These are phyloP conservation scores for Esperia sulphurella DNA, from an alignment of 2,888 invertebrate genomes.

Conservation along the genomic window DNA sequence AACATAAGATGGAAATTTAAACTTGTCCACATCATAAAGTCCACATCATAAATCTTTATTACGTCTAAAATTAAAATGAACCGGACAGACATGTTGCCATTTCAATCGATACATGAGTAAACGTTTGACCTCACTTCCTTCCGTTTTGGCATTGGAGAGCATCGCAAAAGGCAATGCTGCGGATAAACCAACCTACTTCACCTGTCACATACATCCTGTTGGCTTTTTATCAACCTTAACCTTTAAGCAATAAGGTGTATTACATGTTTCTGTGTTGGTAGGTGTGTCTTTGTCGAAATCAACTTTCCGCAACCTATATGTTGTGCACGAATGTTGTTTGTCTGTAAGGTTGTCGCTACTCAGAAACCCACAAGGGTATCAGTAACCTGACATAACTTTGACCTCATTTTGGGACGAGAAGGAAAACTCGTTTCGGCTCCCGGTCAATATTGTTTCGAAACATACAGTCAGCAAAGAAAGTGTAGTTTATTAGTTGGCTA, in stretches of 20 bases:
- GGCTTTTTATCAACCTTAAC: background rate
- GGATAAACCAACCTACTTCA: background rate
- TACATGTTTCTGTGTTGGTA: background rate
- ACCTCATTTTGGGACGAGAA: too few species aligned
- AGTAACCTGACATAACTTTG: too few species aligned
- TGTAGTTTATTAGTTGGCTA: too few species aligned
- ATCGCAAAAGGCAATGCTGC: conserved; percentile 29
- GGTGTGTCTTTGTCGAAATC: background rate
- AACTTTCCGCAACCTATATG: conserved; percentile 3
- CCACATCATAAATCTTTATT: background rate
- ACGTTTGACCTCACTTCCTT: conserved; percentile 43
- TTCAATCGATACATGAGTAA: conserved; percentile 28
- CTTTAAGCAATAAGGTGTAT: background rate
- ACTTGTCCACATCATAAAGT: too few species aligned
- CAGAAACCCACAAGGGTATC: background rate
- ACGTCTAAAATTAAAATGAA: background rate
- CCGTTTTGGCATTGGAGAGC: conserved; percentile 36
- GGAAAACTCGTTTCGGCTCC: too few species aligned
- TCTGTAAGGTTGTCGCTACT: background rate
- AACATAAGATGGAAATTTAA: too few species aligned
- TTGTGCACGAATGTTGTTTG: background rate
- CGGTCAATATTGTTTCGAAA: too few species aligned
- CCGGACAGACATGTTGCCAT: conserved; percentile 1
- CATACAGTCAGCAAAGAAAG: too few species aligned
- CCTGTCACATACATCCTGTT: background rate